Evolutionary conservation across 2,113 vertebrate genomes (phyloP), one percentile per base, ranked within the genome.

Genomic region (Protobothrops mucrosquamatus): DNA sequence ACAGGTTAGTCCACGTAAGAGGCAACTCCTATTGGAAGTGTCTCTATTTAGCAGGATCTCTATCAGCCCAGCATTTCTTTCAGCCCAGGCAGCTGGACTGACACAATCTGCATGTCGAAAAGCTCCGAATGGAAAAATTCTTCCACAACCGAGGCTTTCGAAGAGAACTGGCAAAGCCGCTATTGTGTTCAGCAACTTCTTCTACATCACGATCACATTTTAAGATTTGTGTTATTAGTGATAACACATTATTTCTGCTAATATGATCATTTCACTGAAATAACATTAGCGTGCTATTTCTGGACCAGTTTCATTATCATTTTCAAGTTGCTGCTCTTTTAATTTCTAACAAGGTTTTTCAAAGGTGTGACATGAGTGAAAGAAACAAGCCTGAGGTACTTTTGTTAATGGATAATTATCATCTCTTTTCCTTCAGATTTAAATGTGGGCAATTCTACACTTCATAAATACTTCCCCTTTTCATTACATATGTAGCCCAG

Each of bases 391-490:
- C 92, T 46, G 48, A 51, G 92, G 89, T 93, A 93, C 46, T 90
- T 93, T 90, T 93, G 46, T 87, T 93, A 93, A 93, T 93, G 92
- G 92, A 87, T 93, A 93, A 93, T 90, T 90, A 93, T 90, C 56
- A 2, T 48, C 54, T 90, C n/a, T 11, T 93, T 90, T 93, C 92
- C 81, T 90, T 93, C 90, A 93, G 46, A 90, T 64, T 93, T 86
- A 93, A 93, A 90, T 46, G 56, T 57, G 90, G 89, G 90, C 89
- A 64, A 15, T 93, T 89, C 51, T 52, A 87, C 43, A 90, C 46
- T 86, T 93, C 89, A 93, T 87, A 61, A 93, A 90, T 90, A 48
- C 46, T 61, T 89, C 92, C 81, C 85, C 39, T 92, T 93, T 90
- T 90, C 74, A 93, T 90, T 93, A 61, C 43, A 59, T 46, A 39